These are phyloP conservation scores for Tenthredo mesomela DNA, from an alignment of 2,888 invertebrate species.

Conservation along the genomic window DNA sequence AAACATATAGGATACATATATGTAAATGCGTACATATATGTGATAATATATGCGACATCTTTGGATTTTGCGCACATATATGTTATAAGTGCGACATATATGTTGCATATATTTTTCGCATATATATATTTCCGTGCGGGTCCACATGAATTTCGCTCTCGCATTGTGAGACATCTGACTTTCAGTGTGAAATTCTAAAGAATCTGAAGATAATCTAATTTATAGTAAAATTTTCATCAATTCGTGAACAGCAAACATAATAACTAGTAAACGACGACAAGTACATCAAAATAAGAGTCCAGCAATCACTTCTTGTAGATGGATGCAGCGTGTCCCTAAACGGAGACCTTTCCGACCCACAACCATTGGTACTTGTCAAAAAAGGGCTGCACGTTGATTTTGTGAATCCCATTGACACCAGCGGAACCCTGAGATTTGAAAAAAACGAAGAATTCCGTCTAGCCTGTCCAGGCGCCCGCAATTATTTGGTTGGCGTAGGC, in stretches of 20 bases:
- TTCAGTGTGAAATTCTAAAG: neutral
- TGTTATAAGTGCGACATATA: no score
- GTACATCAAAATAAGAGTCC: neutral
- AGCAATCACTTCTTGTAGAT: neutral
- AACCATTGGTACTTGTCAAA: conserved; percentile 80
- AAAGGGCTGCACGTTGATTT: conserved; percentile 56
- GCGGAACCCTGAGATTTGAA: conserved; percentile 61
- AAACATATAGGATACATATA: no score
- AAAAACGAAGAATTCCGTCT: conserved; percentile 62
- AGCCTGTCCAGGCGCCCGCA: conserved; percentile 68
- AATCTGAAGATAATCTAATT: neutral
- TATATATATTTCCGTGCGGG: no score
- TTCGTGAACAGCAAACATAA: neutral
- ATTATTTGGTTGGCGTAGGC: conserved; percentile 60
- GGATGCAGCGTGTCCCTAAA: conserved; percentile 78
- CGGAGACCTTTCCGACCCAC: conserved; percentile 80
- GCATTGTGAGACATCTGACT: neutral
- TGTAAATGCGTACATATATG: no score
- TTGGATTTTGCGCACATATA: no score
- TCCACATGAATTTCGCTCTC: neutral
- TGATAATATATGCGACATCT: no score
- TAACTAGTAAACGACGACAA: neutral
- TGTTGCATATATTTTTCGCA: no score
- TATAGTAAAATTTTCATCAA: neutral
- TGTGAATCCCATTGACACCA: conserved; percentile 62